Conservation (phyloP, 1,140 invertebrate species). For the Phymastichus coffea region DNA sequence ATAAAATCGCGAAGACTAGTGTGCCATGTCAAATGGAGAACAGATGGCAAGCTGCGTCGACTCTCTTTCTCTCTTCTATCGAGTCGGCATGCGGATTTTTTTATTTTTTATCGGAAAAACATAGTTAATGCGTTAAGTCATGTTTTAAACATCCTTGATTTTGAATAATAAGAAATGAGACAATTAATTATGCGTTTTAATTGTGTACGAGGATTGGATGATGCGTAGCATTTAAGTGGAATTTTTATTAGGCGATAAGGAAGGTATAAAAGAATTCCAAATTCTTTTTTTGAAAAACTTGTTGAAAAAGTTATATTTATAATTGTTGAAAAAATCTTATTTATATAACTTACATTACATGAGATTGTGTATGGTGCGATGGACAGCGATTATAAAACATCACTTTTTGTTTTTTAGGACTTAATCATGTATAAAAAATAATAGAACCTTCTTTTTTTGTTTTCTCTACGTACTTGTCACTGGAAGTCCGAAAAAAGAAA, state of each 20-base stretch:
- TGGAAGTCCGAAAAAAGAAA: slow-evolving; percentile 1
- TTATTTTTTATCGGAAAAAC: slow-evolving; percentile 19
- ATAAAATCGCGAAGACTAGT: slow-evolving; percentile 11
- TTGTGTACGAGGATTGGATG: too few relatives aligned
- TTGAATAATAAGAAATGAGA: neutral
- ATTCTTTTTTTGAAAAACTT: too few relatives aligned
- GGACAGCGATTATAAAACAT: slow-evolving; percentile 1
- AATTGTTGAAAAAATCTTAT: slow-evolving; percentile 18
- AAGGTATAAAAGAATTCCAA: neutral
- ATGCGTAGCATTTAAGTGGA: too few relatives aligned
- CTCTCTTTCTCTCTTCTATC: slow-evolving; percentile 13
- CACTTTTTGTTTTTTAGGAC: neutral
- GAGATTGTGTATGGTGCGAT: neutral
- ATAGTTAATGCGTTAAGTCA: slow-evolving; percentile 15
- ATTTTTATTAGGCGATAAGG: too few relatives aligned
- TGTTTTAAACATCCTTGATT: slow-evolving; percentile 21
- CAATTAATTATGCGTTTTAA: slow-evolving; percentile 10
- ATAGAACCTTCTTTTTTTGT: neutral
- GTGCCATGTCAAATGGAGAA: slow-evolving; percentile 27
- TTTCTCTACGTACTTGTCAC: too few relatives aligned
- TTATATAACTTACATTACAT: slow-evolving; percentile 18
- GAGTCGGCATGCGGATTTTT: slow-evolving; percentile 14
- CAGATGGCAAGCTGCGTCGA: slow-evolving; percentile 19
- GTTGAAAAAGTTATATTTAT: slow-evolving; percentile 22
- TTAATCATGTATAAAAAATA: neutral